Conservation (phyloP, 2,797 vertebrate genomes). For the Apogon hyalosoma region DNA sequence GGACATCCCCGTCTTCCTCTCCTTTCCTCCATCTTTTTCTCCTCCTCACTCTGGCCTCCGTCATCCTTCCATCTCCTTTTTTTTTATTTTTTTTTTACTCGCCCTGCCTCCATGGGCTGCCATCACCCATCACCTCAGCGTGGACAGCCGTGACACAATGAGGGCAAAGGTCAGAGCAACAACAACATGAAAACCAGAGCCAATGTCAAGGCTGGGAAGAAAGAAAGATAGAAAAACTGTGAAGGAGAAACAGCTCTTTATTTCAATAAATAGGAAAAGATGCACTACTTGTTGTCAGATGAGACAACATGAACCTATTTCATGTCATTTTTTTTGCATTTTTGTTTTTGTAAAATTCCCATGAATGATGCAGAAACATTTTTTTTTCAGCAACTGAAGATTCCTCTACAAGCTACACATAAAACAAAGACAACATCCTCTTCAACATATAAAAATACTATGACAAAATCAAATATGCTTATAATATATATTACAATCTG, state of each 20-base stretch:
- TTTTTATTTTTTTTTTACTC: background rate
- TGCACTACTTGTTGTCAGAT: slow-evolving; percentile 35
- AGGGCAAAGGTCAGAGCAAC: slow-evolving; percentile 66
- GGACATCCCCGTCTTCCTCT: slow-evolving; percentile 37
- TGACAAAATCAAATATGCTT: slow-evolving; percentile 85
- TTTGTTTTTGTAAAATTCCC: slow-evolving; percentile 17
- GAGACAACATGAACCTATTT: slow-evolving; percentile 26
- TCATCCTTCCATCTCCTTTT: background rate
- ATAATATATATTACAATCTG: slow-evolving; percentile 90
- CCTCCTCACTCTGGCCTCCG: slow-evolving; percentile 3
- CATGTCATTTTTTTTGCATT: background rate
- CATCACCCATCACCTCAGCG: slow-evolving; percentile 33
- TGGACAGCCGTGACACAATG: slow-evolving; percentile 17
- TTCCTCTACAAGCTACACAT: slow-evolving; percentile 52
- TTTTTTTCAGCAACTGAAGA: slow-evolving; percentile 36
- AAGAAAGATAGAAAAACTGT: background rate
- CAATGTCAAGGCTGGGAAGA: slow-evolving; percentile 33
- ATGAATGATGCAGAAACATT: slow-evolving; percentile 3
- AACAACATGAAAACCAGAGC: slow-evolving; percentile 11
- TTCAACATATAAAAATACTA: slow-evolving; percentile 76
- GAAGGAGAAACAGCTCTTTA: slow-evolving; percentile 71
- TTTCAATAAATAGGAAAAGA: slow-evolving; percentile 80
- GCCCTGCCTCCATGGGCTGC: slow-evolving; percentile 26
- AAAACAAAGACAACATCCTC: slow-evolving; percentile 47
- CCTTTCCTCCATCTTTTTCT: slow-evolving; percentile 28